Evolutionary conservation across 1,140 invertebrate species (phyloP).

Genomic region (Dendrolimus punctatus): DNA sequence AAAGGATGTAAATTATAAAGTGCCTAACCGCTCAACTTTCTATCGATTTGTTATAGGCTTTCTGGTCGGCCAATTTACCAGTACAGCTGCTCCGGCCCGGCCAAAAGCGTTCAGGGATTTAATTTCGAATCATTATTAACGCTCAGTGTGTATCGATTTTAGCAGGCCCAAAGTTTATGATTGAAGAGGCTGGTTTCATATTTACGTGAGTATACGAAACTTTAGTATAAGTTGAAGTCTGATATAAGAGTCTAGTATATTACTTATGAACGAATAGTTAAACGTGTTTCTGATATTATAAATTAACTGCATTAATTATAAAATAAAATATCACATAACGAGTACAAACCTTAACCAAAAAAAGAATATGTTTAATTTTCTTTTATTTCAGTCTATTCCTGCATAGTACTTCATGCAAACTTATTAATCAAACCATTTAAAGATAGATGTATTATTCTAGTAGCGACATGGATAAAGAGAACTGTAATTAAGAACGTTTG

Average conservation of each 20-base stretch:
- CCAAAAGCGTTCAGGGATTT: constrained; percentile 7
- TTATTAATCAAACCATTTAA: not conserved
- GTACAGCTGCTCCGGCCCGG: constrained; percentile 5
- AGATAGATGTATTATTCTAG: not conserved
- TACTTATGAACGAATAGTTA: too few relatives aligned
- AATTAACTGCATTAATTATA: too few relatives aligned
- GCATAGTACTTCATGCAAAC: not conserved
- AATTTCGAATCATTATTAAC: constrained; percentile 10
- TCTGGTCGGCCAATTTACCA: constrained; percentile 7
- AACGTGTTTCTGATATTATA: too few relatives aligned
- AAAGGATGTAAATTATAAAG: constrained; percentile 16
- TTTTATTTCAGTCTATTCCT: too few relatives aligned
- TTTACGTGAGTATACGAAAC: too few relatives aligned
- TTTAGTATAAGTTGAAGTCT: too few relatives aligned
- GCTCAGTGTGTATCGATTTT: constrained; percentile 7
- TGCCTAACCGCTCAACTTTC: constrained; percentile 2
- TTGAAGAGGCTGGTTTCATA: too few relatives aligned
- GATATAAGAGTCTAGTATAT: too few relatives aligned
- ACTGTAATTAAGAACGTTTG: constrained; percentile 11
- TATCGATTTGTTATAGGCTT: constrained; percentile 7
- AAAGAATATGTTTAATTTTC: too few relatives aligned
- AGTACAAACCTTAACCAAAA: too few relatives aligned
- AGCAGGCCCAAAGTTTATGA: too few relatives aligned
- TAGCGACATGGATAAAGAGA: not conserved
- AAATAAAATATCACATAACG: too few relatives aligned